Evolutionary conservation across 1,140 invertebrate species (phyloP).

Genomic region (Lasaia peninsularis): DNA sequence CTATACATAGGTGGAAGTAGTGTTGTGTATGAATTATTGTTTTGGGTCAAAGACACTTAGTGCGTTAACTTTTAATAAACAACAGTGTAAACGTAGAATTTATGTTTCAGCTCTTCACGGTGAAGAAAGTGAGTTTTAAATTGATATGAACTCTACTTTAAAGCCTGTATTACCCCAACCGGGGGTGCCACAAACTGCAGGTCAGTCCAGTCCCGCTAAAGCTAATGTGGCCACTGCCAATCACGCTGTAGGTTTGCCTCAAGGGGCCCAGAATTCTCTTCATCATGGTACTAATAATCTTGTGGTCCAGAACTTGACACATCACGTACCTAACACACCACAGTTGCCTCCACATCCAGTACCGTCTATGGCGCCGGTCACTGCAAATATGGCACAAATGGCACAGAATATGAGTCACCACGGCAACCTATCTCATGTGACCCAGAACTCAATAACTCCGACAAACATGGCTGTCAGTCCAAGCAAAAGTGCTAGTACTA

Average conservation of each 20-base stretch:
- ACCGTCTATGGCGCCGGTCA: slow-evolving; percentile 63
- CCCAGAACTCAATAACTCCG: slow-evolving; percentile 47
- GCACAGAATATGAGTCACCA: slow-evolving; percentile 73
- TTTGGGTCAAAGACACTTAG: slow-evolving; percentile 74
- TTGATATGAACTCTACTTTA: slow-evolving; percentile 78
- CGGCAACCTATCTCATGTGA: slow-evolving; percentile 63
- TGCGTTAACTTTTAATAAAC: slow-evolving; percentile 51
- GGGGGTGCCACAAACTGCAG: slow-evolving; percentile 64
- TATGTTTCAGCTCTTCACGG: slow-evolving; percentile 58
- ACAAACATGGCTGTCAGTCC: slow-evolving; percentile 46
- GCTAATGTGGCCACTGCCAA: slow-evolving; percentile 58
- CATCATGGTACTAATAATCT: slow-evolving; percentile 54
- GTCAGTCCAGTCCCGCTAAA: slow-evolving; percentile 64
- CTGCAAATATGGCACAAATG: slow-evolving; percentile 70
- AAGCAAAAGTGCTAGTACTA: slow-evolving; percentile 48
- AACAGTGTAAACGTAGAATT: slow-evolving; percentile 51
- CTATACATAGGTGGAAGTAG: slow-evolving; percentile 49
- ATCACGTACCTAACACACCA: slow-evolving; percentile 46
- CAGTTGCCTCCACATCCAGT: slow-evolving; percentile 47
- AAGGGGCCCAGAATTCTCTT: slow-evolving; percentile 59
- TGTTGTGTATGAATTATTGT: slow-evolving; percentile 72
- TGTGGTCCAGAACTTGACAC: slow-evolving; percentile 58
- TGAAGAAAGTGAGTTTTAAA: slow-evolving; percentile 37
- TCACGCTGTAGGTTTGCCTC: slow-evolving; percentile 54
- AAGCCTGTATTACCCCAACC: slow-evolving; percentile 75